Base-by-base conservation (phyloP, 2,888 invertebrate genomes). In the Actias luna region DNA sequence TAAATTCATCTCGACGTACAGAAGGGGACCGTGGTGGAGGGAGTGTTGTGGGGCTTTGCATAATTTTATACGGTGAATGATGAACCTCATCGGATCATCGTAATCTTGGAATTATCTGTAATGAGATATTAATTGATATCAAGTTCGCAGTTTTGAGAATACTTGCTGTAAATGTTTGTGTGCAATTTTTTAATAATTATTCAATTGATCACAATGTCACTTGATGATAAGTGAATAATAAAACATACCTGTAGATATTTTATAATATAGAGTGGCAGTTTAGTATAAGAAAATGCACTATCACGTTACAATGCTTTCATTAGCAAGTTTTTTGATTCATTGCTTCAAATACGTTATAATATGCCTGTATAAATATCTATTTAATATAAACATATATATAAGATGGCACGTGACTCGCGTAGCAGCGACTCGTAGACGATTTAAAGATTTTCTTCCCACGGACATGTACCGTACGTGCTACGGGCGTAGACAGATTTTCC, bases 1-100 rank as follows among this genome's bases (percentile, higher is more conserved):
- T 81, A 79, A 80, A 85, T 85, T 74, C 73, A 76, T 77, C 69
- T 70, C 75, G 83, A 82, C 79, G 75, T 66, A 58, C 61, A 46
- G 63, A 64, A 65, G 80, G 79, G 46, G 79, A 62, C 63, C 80
- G 77, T 79, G 79, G 76, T 69, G 70, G 70, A 67, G 66, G 66
- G 71, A 67, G 65, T 61, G 67, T 62, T 57, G 62, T 64, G 63
- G 64, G 77, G 84, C 80, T 86, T 85, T 83, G 82, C 82, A 86
- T 85, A 71, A 64, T 73, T 74, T 70, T 69, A 64, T 63, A 68
- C 66, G 14, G 67, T 55, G 42, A 33, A 39, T 27, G 55, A 33
- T 58, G 57, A 61, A 46, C 18, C 29, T 55, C 50, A 46, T 29
- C 42, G 42, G 57, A 42, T 58, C 57, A 31, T 57, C 39, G 31